These are phyloP conservation scores for Helogale parvula DNA, from an alignment of 2,113 vertebrate genomes.

Conservation along the genomic window DNA sequence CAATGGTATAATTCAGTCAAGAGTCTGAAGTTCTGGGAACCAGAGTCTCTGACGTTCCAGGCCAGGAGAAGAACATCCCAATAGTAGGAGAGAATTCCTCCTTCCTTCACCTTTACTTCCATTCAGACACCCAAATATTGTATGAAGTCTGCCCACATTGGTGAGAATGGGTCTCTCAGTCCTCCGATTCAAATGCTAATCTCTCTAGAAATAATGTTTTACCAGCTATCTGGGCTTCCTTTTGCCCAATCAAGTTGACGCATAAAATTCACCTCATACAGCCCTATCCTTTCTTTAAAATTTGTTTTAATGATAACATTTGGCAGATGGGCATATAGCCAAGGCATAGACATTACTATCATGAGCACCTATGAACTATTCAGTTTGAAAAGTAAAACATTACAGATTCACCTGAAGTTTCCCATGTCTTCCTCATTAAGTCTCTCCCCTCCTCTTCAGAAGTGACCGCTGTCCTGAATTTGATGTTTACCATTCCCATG, in stretches of 20 bases:
- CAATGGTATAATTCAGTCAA: background rate
- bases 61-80: background rate
- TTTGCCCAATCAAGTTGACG: background rate
- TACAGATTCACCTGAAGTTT: background rate
- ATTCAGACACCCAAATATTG: background rate
- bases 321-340: background rate
- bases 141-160: background rate
- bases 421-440: background rate
- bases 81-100: background rate
- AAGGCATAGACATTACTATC: background rate
- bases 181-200: background rate
- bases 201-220: background rate
- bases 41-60: background rate
- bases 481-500: background rate
- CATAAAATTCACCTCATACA: background rate
- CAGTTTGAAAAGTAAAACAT: background rate
- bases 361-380: background rate
- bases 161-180: background rate
- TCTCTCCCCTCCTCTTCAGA: background rate
- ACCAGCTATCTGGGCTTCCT: background rate
- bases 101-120: background rate
- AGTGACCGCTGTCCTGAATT: background rate
- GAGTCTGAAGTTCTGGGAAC: background rate
- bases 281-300: background rate
- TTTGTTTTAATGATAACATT: conserved; percentile 19